Conservation (phyloP, 2,888 invertebrate genomes). For the Nysson spinosus region DNA sequence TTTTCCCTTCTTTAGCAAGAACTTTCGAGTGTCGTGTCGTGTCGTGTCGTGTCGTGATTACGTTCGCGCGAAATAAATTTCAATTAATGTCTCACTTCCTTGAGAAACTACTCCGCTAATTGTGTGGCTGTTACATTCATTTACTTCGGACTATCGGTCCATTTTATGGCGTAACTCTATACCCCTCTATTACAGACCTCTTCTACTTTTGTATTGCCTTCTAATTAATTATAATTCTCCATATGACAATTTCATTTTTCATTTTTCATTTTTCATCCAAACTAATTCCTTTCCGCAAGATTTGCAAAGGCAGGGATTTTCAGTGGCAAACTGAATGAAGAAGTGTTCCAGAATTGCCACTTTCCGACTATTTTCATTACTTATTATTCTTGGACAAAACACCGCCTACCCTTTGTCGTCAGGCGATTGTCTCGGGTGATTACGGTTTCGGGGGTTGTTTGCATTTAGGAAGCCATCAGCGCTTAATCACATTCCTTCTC, state of each 20-base stretch:
- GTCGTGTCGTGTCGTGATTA: slow-evolving; percentile 1
- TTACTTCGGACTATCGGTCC: neutral
- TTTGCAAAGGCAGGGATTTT: too few relatives aligned
- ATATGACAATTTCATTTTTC: too few relatives aligned
- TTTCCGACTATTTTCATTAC: too few relatives aligned
- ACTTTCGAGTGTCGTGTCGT: slow-evolving; percentile 36
- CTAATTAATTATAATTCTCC: too few relatives aligned
- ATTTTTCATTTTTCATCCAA: too few relatives aligned
- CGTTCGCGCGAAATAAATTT: slow-evolving; percentile 31
- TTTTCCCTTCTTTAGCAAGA: slow-evolving; percentile 31
- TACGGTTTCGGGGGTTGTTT: slow-evolving; percentile 74
- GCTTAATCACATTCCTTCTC: slow-evolving; percentile 75
- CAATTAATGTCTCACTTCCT: slow-evolving; percentile 31
- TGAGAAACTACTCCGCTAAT: slow-evolving; percentile 19
- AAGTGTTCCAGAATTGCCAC: too few relatives aligned
- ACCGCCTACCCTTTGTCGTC: slow-evolving; percentile 55
- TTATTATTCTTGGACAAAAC: too few relatives aligned
- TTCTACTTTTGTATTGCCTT: too few relatives aligned
- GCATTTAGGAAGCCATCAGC: slow-evolving; percentile 77
- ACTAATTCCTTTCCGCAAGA: too few relatives aligned
- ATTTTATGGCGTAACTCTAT: neutral
- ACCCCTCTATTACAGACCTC: too few relatives aligned
- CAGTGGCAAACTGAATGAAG: too few relatives aligned
- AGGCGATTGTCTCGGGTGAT: slow-evolving; percentile 69
- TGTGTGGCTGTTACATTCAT: slow-evolving; percentile 14